Evolutionary conservation across 2,797 vertebrate species (phyloP).

Genomic region (Gobio occitaniae): DNA sequence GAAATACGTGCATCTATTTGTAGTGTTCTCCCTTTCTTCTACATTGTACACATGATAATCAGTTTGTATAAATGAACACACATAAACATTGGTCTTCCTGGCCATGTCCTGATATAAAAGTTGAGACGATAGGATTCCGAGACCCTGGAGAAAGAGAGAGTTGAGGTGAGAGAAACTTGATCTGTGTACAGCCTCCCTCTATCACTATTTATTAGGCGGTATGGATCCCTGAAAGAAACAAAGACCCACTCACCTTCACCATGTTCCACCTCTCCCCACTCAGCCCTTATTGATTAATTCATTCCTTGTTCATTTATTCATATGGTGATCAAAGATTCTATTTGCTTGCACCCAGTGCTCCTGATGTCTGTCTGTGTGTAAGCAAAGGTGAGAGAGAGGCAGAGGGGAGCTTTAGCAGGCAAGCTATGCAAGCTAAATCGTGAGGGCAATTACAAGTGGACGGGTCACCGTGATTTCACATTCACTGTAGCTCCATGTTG

Average conservation of each 20-base stretch:
- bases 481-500: background rate
- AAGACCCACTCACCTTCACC: slow-evolving; percentile 49
- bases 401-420: slow-evolving; percentile 30
- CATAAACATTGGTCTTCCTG: slow-evolving; percentile 15
- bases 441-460: slow-evolving; percentile 46
- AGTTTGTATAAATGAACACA: background rate
- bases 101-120: slow-evolving; percentile 5
- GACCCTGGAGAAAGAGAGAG: slow-evolving; percentile 53
- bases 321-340: slow-evolving; percentile 54
- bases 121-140: background rate
- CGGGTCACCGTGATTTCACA: background rate
- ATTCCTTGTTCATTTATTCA: slow-evolving; percentile 57
- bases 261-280: slow-evolving; percentile 44
- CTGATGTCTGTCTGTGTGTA: slow-evolving; percentile 37
- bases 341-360: slow-evolving; percentile 38
- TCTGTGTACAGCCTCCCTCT: slow-evolving; percentile 62
- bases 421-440: slow-evolving; percentile 34
- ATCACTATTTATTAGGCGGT: slow-evolving; percentile 65
- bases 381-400: slow-evolving; percentile 22
- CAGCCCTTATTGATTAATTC: slow-evolving; percentile 53
- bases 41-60: slow-evolving; percentile 11
- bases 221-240: slow-evolving; percentile 47
- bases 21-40: background rate
- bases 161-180: slow-evolving; percentile 15
- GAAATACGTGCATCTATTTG: slow-evolving; percentile 58